phyloP scores from a whole-genome alignment of 2,797 vertebrate genomes.

The Acanthiza pusilla region DNA sequence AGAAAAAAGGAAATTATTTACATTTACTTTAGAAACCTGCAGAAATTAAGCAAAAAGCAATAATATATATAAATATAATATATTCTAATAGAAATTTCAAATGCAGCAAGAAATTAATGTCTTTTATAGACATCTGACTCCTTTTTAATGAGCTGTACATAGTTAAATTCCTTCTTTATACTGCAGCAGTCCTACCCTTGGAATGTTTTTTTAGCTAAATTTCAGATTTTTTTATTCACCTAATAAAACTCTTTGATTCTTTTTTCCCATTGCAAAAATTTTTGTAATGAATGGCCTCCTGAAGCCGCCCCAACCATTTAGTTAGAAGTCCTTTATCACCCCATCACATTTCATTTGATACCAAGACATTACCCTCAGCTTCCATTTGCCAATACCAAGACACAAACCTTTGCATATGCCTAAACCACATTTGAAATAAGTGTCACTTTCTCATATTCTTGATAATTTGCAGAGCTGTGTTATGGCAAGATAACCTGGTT shows the following conservation, averaged over 20 bases:
- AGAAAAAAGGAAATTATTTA: neutral
- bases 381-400: neutral
- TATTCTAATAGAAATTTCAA: constrained; percentile 29
- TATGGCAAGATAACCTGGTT: neutral
- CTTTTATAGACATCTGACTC: constrained; percentile 57
- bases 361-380: neutral
- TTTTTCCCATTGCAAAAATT: constrained; percentile 22
- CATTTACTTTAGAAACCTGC: neutral
- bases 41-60: neutral
- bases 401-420: neutral
- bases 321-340: constrained; percentile 21
- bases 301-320: neutral
- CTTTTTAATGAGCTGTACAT: constrained; percentile 30
- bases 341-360: neutral
- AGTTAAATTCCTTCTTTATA: constrained; percentile 61
- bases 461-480: neutral
- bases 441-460: neutral
- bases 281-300: constrained; percentile 40
- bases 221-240: constrained; percentile 58
- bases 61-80: neutral
- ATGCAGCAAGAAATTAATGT: constrained; percentile 30
- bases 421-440: neutral
- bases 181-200: neutral
- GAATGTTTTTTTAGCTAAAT: constrained; percentile 61
- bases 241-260: constrained; percentile 69